Base-by-base conservation (phyloP, 1,140 invertebrate species). In the Listronotus bonariensis region DNA sequence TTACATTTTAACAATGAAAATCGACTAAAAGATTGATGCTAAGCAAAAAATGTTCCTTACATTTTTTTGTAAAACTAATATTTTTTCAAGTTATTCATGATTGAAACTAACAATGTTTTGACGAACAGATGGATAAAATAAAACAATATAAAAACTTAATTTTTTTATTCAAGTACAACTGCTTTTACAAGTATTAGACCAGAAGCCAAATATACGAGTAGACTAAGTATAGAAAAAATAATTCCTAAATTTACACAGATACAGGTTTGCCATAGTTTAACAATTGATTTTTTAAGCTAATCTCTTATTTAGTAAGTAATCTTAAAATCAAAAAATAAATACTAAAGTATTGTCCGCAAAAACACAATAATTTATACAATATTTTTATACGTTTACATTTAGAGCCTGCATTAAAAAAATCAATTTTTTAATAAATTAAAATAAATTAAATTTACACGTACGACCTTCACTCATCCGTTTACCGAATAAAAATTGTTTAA, bases 101-200 rank as follows among this genome's bases (percentile, higher is more conserved):
- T n/a, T n/a, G n/a, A n/a, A n/a, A n/a, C n/a, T n/a, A n/a, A n/a
- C n/a, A n/a, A n/a, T n/a, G n/a, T n/a, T n/a, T n/a, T n/a, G n/a
- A n/a, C n/a, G n/a, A n/a, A n/a, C n/a, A n/a, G n/a, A 20, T 17
- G 6, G 6, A 11, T 48, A 12, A 17, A 17, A 43, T 6, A 43
- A 43, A 43, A 43, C 12, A 43, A 4, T 6, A 5, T 6, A 43
- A 48, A 6, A 48, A 48, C 45, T 48, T 48, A 48, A 48, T 18
- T 17, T 26, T 48, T 48, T 48, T n/a, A 48, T 48, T 48, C 18
- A 15, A 48, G 18, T 48, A 48, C 45, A 48, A 48, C 18, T 15
- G 45, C 45, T 48, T 48, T 48, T 48, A 48, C 45, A 48, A 48
- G 14, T 48, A 48, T 20, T 18, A 48, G 45, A 48, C 18, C 18